Conservation (phyloP, 2,113 vertebrate species). For the Nycticorax nycticorax region DNA sequence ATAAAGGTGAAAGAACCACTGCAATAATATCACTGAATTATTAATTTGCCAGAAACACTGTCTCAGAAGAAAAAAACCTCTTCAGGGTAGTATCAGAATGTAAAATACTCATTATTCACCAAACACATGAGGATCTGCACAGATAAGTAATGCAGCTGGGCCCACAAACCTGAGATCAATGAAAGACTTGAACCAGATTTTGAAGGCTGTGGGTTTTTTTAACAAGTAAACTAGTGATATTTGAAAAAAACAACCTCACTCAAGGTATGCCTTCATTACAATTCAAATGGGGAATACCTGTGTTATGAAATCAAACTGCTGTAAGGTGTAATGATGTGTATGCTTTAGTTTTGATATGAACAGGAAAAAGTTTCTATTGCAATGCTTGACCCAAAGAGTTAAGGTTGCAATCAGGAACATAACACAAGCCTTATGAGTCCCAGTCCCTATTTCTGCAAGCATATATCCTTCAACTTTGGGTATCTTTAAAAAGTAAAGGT, state of each 20-base stretch:
- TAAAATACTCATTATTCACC: neutral
- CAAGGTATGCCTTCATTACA: neutral
- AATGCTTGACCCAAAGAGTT: neutral
- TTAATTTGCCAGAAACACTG: conserved; percentile 48
- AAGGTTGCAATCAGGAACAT: neutral
- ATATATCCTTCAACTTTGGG: neutral
- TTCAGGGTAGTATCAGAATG: neutral
- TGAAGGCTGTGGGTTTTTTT: neutral
- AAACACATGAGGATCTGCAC: neutral
- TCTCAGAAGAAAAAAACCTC: neutral
- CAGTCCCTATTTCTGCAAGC: neutral
- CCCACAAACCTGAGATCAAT: neutral
- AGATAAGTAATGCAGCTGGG: neutral
- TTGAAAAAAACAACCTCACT: neutral
- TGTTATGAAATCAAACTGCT: neutral
- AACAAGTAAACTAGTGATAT: neutral
- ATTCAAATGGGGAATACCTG: neutral
- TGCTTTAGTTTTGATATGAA: neutral
- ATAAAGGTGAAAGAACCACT: conserved; percentile 45
- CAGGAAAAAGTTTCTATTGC: neutral
- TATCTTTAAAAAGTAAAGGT: neutral
- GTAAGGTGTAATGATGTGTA: fast-evolving
- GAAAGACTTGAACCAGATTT: neutral
- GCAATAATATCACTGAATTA: conserved; percentile 48
- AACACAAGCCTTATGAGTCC: neutral